Base-by-base conservation (phyloP, 37 sponge, comb jelly and placozoan genomes). In the Ephydatia muelleri region DNA sequence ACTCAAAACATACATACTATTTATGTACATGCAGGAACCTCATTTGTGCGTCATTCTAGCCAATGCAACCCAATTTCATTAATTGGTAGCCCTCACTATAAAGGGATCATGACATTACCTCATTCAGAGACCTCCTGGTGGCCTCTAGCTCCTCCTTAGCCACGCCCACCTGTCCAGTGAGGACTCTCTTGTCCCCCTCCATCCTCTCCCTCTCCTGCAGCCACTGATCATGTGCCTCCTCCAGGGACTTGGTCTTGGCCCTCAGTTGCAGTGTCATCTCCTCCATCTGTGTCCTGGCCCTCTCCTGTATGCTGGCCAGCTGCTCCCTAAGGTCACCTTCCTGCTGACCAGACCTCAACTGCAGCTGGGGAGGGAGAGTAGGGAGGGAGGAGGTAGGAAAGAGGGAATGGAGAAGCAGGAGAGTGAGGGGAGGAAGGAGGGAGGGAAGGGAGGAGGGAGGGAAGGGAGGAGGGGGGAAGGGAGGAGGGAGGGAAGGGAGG, bases 211-310 rank as follows among this genome's bases (percentile, higher is more conserved):
- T 83, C 65, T 80, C 77, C 68, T 83, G 73, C 12, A 39, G 30
- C 35, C 49, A 49, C 79, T 82, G 67, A 26, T 43, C 72, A 68
- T 83, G 78, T n/a, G 21, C 26, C 40, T 69, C 70, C 34, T 78
- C 38, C 27, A 69, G 70, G 14, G 33, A 65, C 19, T 29, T 73
- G 2, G 48, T 23, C 84, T 78, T 34, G 73, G 37, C 38, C 80
- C 83, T 49, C 26, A 91, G 88, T 76, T 91, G 88, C 25, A 38
- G 29, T 9, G 84, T 49, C n/a, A 91, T 11, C 33, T 74, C 84
- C 30, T 79, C 48, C 22, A 87, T 26, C 68, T 91, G 92, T 34
- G 67, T 78, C 34, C 84, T 83, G 27, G 88, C 92, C 30, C 84
- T 71, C 27, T 86, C 81, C 73, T 84, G 88, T 48, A 87, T 73